Base-by-base conservation (phyloP, 2,888 invertebrate species). In the Prenolepis imparis region DNA sequence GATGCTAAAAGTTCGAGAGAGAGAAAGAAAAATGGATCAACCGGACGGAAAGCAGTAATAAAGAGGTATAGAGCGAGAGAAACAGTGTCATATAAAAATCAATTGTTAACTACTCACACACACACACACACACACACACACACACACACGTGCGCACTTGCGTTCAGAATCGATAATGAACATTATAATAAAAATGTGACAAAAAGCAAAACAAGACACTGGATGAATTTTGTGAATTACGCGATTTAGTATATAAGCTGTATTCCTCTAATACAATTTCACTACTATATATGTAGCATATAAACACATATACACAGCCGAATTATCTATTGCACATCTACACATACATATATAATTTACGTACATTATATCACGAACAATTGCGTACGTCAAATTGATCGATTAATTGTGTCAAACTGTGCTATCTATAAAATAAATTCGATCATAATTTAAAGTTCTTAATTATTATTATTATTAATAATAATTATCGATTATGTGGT, bases 1-100 rank as follows among this genome's bases (percentile, higher is more conserved):
- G 90, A 84, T 91, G 91, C 89, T 88, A 90, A 91, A 90, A 90
- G 86, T 88, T 87, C 85, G 88, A 84, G 86, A 87, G 87, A 90
- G 80, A 89, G 84, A 81, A 1, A 90, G 87, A 88, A 87, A 88
- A 91, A 89, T 57, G 90, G 91, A 91, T 80, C 88, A 90, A 89
- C 91, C 83, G 90, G 91, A 89, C 84, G 86, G 91, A 90, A 88
- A 89, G 88, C 84, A 89, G 88, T 90, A 85, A 82, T 18, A 90
- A 89, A 87, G 87, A 89, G 78, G 88, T 72, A 90, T 89, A 90
- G 85, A 78, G 32, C 89, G 90, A 88, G 83, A 89, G 87, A n/a
- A n/a, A 84, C 88, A 82, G 86, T 90, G 92, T 92, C 92, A 90
- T 92, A 92, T 75, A 52, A 75, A 24, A 73, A 73, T 70, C 73